Evolutionary conservation across 2,888 invertebrate genomes (phyloP).

Genomic region (Petrophora chlorosata): DNA sequence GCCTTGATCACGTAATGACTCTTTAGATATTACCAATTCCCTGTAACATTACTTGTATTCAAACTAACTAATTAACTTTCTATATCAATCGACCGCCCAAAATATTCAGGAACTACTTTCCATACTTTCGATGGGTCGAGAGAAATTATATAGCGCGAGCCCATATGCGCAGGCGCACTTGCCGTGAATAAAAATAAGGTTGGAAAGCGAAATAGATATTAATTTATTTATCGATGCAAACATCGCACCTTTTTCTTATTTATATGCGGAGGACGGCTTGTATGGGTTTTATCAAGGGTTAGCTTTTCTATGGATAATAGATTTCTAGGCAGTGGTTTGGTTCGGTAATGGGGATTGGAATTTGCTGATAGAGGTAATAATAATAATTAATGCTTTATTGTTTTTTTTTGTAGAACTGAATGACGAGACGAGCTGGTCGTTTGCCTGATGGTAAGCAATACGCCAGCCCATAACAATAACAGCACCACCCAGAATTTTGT

Average conservation of each 20-base stretch:
- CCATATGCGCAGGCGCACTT: conserved; percentile 57
- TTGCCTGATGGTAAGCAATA: too few species aligned
- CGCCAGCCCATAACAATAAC: too few species aligned
- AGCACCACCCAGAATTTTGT: too few species aligned
- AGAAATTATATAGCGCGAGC: conserved; percentile 75
- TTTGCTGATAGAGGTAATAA: too few species aligned
- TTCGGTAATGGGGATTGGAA: not conserved
- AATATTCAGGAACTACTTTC: conserved; percentile 79
- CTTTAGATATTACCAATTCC: not conserved
- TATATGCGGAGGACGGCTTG: conserved; percentile 40
- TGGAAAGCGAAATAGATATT: conserved; percentile 77
- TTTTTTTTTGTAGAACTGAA: too few species aligned
- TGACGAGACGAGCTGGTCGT: too few species aligned
- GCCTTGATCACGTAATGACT: not conserved
- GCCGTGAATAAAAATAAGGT: conserved; percentile 69
- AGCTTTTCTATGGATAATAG: conserved; percentile 15
- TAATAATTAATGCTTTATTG: too few species aligned
- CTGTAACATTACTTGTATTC: conserved; percentile 40
- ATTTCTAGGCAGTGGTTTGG: conserved; percentile 2
- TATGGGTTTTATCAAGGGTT: conserved; percentile 44
- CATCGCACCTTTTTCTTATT: conserved; percentile 43
- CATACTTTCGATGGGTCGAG: conserved; percentile 78
- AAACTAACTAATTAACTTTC: conserved; percentile 67
- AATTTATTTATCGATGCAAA: conserved; percentile 65
- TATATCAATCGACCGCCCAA: conserved; percentile 72